Conservation (phyloP, 2,888 invertebrate genomes). For the Gisinianus flammeolus region DNA sequence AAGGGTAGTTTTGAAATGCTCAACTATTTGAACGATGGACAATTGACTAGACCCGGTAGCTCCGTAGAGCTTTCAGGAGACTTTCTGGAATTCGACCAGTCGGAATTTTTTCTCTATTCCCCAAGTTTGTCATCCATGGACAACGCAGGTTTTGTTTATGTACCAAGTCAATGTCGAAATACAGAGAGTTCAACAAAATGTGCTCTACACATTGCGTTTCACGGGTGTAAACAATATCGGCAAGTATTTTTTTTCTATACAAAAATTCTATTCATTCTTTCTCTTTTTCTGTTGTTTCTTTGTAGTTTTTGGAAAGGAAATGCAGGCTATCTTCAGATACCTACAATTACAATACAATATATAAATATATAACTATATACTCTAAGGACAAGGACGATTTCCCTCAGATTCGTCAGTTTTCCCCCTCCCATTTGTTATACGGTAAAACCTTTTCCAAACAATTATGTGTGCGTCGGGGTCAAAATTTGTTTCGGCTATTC, state of each 20-base stretch:
- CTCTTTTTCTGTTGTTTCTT: background rate
- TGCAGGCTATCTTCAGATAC: too few relatives aligned
- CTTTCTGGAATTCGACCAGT: conserved; percentile 54
- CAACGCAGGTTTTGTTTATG: conserved; percentile 50
- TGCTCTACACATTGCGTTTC: conserved; percentile 54
- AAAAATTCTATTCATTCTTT: background rate
- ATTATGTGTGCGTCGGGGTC: too few relatives aligned
- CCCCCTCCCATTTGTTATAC: too few relatives aligned
- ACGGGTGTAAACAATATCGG: conserved; percentile 57
- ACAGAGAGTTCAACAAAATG: conserved; percentile 42
- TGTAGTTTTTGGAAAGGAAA: too few relatives aligned
- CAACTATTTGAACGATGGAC: conserved; percentile 59
- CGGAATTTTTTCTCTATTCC: conserved; percentile 48
- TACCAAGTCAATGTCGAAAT: conserved; percentile 54
- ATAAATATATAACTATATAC: too few relatives aligned
- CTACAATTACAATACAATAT: too few relatives aligned
- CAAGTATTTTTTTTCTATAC: conserved; percentile 24
- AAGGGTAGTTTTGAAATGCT: conserved; percentile 60
- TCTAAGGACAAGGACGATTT: too few relatives aligned
- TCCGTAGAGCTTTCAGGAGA: conserved; percentile 44
- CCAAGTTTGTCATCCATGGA: conserved; percentile 55
- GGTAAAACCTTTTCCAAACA: too few relatives aligned
- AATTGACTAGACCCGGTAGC: conserved; percentile 50
- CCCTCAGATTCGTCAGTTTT: too few relatives aligned
- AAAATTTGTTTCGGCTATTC: too few relatives aligned